Evolutionary conservation across 2,888 invertebrate genomes (phyloP), one percentile per base, ranked within the genome.

Genomic region (Aphelenchoides bicaudatus): DNA sequence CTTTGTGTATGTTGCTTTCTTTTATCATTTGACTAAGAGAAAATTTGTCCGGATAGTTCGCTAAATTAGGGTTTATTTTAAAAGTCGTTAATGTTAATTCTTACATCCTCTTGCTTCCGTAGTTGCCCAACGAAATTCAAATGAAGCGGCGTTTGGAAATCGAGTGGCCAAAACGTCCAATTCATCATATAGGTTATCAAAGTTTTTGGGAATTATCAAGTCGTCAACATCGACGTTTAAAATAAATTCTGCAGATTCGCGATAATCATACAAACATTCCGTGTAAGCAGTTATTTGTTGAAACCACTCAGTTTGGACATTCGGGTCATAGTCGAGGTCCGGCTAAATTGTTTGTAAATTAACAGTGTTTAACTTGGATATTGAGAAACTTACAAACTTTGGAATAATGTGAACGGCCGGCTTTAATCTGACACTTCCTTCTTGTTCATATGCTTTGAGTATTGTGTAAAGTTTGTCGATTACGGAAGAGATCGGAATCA

Each of bases 111-210:
- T n/a, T n/a, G n/a, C n/a, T n/a, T n/a, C n/a, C n/a, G n/a, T n/a
- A n/a, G n/a, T n/a, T n/a, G 43, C 43, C 53, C 57, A 37, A 19
- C 27, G 37, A 38, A 39, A 56, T n/a, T 39, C 38, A 34, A 57
- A 57, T 6, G 57, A 34, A 4, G 57, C 51, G 6, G 52, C 50
- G 6, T 57, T 16, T 2, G 52, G 53, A 25, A 29, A 39, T n/a
- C 25, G 43, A 2, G 27, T 13, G 3, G 38, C 28, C 13, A 53
- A 16, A 25, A 28, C 28, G 19, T 28, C 25, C 3, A 52, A 25
- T 28, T 57, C 57, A 2, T 37, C 23, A 19, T 28, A 38, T 19
- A 56, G 28, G 21, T 30, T 37, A 1, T 30, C 4, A 21, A 46
- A 37, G 25, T 51, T 57, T 2, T 23, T 39, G 1, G 57, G 57